Evolutionary conservation across 92 coral and sea anemone species (phyloP), one percentile per base, ranked within the genome.

Genomic region (Scolanthus callimorphus): DNA sequence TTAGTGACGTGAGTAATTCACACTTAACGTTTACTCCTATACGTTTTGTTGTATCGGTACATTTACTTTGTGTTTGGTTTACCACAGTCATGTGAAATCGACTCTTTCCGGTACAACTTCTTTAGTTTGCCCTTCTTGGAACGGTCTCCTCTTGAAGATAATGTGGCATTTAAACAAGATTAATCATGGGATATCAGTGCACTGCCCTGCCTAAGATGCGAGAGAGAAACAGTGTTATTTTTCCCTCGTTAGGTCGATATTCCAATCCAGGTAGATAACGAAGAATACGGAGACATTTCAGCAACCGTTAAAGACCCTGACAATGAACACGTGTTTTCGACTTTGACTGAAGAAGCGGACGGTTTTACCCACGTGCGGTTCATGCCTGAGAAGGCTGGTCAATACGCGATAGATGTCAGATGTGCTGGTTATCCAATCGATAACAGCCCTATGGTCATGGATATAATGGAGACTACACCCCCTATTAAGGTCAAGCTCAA

Each of bases 381-480:
- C 47, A 64, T 77, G 25, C 95, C 95, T 17, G 23, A 53, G 49
- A 71, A 71, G 21, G 41, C 79, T 3, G 95, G 95, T 11, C 72
- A 79, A 3, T 86, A 86, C 60, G 82, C 76, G 8, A 89, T 86
- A 23, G 95, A 86, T 50, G 95, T 86, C 17, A 74, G 73, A 23
- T 71, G 90, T 59, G 80, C 73, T 6, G 90, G 89, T 20, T 64
- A 86, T 23, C 81, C 82, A 20, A 80, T 86, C 31, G 85, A 77
- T 31, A 86, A 86, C 62, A 86, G 95, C 49, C 95, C 95, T 39
- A 76, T 86, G 55, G 63, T 77, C 3, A 86, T 86, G 82, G 82
- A 68, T 39, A 79, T 86, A 10, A n/a, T n/a, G n/a, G 95, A 86
- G 37, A 55, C 84, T 0, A 48, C 64, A 8, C 6, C 6, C 8